phyloP scores from a whole-genome alignment of 2,888 invertebrate species.

The Elmis aenea region DNA sequence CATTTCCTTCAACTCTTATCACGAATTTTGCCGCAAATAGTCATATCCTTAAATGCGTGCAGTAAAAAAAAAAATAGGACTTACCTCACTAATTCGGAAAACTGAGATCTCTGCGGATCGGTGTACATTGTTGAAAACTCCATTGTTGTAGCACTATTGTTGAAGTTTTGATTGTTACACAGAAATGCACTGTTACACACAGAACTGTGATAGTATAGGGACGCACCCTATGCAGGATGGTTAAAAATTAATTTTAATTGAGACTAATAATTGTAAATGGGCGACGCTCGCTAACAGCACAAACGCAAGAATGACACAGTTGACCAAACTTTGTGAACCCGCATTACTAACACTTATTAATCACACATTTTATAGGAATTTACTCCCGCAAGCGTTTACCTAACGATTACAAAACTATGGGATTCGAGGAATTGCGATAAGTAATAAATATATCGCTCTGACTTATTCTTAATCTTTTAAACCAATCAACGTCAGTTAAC shows the following conservation, averaged over 20 bases:
- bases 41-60: neutral
- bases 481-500: no score
- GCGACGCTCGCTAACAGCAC: constrained; percentile 13
- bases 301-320: constrained; percentile 19
- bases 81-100: constrained; percentile 38
- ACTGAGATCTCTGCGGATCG: constrained; percentile 30
- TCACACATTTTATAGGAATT: constrained; percentile 22
- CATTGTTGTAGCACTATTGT: constrained; percentile 2
- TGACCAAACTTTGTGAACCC: constrained; percentile 18
- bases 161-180: no score
- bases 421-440: no score
- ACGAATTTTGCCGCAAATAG: no score
- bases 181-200: constrained; percentile 1
- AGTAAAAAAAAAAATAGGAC: constrained; percentile 13
- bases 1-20: neutral
- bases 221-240: constrained; percentile 40
- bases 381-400: no score
- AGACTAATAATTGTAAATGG: constrained; percentile 32
- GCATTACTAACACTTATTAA: constrained; percentile 22
- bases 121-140: constrained; percentile 20
- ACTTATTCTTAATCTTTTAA: no score
- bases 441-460: no score
- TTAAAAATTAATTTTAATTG: constrained; percentile 46
- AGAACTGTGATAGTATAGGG: constrained; percentile 15
- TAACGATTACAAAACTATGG: no score